A percentile compares a stretch with the other conserved stretches of the same genome.
Conservation (phyloP, 2,888 invertebrate species). For the Hipparchia semele region DNA sequence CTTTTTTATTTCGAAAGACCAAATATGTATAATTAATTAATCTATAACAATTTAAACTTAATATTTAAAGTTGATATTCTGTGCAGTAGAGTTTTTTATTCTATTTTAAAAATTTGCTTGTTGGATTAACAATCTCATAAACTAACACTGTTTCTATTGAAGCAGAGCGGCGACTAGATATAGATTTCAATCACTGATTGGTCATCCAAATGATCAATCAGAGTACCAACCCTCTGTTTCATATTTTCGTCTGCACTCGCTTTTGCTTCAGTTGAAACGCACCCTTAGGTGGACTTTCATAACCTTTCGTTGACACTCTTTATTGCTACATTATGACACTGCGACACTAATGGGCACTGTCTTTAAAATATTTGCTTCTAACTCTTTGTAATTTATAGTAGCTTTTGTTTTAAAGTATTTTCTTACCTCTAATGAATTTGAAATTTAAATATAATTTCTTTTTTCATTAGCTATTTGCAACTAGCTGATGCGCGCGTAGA, state of each 20-base stretch:
- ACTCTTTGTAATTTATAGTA: not conserved
- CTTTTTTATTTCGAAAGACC: too few species aligned
- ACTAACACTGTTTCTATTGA: not conserved
- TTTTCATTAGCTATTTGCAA: too few species aligned
- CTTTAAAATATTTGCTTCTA: slow-evolving; percentile 10
- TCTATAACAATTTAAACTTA: too few species aligned
- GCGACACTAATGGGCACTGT: slow-evolving; percentile 3
- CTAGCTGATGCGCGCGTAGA: too few species aligned
- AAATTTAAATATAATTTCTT: too few species aligned
- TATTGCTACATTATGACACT: slow-evolving; percentile 20
- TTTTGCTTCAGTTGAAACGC: not conserved
- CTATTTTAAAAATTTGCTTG: too few species aligned
- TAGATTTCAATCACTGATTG: not conserved
- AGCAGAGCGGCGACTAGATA: not conserved
- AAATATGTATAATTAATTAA: too few species aligned
- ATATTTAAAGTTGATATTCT: too few species aligned
- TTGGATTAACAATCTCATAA: too few species aligned
- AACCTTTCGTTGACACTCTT: slow-evolving; percentile 13
- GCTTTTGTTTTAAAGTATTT: not conserved
- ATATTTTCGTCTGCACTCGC: not conserved
- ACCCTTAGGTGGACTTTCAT: slow-evolving; percentile 8
- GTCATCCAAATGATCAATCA: not conserved
- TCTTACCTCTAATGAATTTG: not conserved
- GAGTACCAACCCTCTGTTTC: not conserved
- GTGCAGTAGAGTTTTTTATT: too few species aligned